These are phyloP conservation scores for Ceratosolen fusciceps DNA, from an alignment of 1,140 invertebrate species.

Conservation along the genomic window DNA sequence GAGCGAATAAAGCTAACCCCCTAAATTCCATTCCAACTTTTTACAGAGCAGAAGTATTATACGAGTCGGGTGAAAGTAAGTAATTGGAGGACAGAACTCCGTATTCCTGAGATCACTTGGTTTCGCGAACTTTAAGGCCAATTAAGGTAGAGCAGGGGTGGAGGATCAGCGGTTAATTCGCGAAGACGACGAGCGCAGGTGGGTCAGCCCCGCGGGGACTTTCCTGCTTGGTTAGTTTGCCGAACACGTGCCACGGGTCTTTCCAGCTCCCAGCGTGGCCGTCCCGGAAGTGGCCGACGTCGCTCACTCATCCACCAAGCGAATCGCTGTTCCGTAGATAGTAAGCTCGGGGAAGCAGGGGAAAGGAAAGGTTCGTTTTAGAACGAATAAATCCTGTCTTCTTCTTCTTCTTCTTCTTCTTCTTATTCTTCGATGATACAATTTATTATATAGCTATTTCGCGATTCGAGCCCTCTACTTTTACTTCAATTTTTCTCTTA, in stretches of 20 bases:
- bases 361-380: too few species aligned
- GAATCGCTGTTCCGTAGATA: background rate
- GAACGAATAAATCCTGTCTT: too few species aligned
- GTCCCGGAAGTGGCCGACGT: slow-evolving; percentile 52
- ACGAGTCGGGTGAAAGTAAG: background rate
- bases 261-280: slow-evolving; percentile 52
- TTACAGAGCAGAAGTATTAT: background rate
- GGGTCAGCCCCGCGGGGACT: background rate
- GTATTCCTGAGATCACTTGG: background rate
- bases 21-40: background rate
- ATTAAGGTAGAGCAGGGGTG: too few species aligned
- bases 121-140: background rate
- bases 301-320: slow-evolving; percentile 34
- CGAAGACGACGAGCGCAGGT: background rate
- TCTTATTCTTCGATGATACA: too few species aligned
- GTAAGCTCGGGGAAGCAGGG: background rate
- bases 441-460: too few species aligned
- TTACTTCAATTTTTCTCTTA: too few species aligned
- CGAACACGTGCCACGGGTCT: slow-evolving; percentile 50
- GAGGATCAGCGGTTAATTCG: too few species aligned
- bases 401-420: too few species aligned
- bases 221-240: slow-evolving; percentile 7
- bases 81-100: background rate
- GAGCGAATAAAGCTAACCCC: too few species aligned
- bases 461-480: too few species aligned